These are phyloP conservation scores for Micrastur ruficollis DNA, from an alignment of 2,797 vertebrate species.

Conservation along the genomic window DNA sequence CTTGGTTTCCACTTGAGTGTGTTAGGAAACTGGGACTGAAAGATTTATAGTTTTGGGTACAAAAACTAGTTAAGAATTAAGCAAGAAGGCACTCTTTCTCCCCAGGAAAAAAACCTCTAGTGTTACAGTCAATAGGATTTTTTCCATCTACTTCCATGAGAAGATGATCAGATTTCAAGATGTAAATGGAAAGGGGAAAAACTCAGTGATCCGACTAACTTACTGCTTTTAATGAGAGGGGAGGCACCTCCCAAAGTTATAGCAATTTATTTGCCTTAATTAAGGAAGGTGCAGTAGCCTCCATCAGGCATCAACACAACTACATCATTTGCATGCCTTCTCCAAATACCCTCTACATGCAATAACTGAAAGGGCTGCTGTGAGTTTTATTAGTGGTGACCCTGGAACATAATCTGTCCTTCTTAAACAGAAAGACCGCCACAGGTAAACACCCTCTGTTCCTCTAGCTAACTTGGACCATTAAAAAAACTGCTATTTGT, in stretches of 20 bases:
- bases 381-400: background rate
- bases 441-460: background rate
- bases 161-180: slow-evolving; percentile 29
- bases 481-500: background rate
- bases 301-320: background rate
- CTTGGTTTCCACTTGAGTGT: slow-evolving; percentile 38
- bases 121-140: background rate
- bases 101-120: background rate
- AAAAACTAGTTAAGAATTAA: slow-evolving; percentile 42
- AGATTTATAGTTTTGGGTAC: slow-evolving; percentile 45
- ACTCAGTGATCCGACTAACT: background rate
- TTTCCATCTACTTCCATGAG: slow-evolving; percentile 6
- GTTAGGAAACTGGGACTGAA: slow-evolving; percentile 37
- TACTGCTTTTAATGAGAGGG: background rate
- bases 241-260: background rate
- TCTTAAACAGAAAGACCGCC: background rate
- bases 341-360: background rate
- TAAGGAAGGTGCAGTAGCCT: background rate
- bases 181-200: background rate
- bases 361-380: background rate
- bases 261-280: background rate
- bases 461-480: background rate
- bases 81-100: background rate
- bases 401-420: background rate
- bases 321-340: background rate